phyloP scores from a whole-genome alignment of 2,113 vertebrate species.

The Hemiprocne comata region DNA sequence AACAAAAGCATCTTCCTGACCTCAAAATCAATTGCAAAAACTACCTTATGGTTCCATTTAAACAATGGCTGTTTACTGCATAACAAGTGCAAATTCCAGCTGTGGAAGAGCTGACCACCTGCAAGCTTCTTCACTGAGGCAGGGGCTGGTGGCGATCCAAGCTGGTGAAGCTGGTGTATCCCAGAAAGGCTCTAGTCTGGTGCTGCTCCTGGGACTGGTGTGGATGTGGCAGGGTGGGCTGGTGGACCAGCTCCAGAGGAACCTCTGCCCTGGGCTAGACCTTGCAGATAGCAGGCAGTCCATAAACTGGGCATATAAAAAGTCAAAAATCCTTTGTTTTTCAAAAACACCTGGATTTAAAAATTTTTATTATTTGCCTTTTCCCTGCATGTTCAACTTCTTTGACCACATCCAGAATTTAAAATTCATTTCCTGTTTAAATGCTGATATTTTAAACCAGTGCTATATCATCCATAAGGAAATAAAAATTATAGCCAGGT shows the following conservation, averaged over 20 bases:
- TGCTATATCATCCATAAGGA: background rate
- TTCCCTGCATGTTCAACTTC: background rate
- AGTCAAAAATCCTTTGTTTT: background rate
- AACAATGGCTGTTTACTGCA: background rate
- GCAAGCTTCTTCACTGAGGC: background rate
- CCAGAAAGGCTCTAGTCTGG: background rate
- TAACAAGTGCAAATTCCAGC: background rate
- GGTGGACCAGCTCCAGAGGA: background rate
- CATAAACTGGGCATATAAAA: background rate
- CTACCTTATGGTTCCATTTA: background rate
- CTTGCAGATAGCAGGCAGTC: background rate
- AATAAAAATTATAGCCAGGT: background rate
- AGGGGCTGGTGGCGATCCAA: background rate
- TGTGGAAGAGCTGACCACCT: background rate
- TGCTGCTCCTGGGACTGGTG: fast-evolving
- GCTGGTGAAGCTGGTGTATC: background rate
- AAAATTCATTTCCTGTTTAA: background rate
- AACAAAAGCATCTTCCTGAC: background rate
- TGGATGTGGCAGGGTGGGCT: background rate
- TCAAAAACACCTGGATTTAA: background rate
- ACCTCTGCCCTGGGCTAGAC: background rate
- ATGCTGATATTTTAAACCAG: background rate
- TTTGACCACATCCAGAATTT: background rate
- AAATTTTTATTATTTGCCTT: background rate
- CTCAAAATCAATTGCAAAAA: background rate